Evolutionary conservation across 2,797 vertebrate genomes (phyloP).

Genomic region (Notolepis coatsorum): DNA sequence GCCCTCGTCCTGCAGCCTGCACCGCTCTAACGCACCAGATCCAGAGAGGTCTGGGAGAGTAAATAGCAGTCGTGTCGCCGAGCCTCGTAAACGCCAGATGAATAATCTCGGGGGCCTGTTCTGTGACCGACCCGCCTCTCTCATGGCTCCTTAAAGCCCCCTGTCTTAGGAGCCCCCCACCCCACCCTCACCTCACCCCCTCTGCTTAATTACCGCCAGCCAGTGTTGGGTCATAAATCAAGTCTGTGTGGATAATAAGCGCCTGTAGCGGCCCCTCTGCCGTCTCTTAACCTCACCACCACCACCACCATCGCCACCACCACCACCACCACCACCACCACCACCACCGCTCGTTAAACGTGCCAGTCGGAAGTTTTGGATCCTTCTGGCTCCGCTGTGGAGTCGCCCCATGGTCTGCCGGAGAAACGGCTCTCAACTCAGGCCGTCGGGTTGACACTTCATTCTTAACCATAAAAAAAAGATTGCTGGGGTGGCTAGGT

Average conservation of each 20-base stretch:
- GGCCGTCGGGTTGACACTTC: slow-evolving; percentile 54
- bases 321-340: too few relatives aligned
- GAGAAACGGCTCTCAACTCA: slow-evolving; percentile 42
- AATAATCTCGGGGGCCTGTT: slow-evolving; percentile 69
- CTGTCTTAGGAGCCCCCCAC: too few relatives aligned
- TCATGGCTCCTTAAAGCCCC: slow-evolving; percentile 64
- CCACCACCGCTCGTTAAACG: slow-evolving; percentile 79
- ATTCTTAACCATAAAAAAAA: slow-evolving; percentile 50
- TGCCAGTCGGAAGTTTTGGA: slow-evolving; percentile 71
- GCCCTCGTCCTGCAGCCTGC: slow-evolving; percentile 10
- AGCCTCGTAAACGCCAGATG: slow-evolving; percentile 68
- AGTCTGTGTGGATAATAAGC: slow-evolving; percentile 71
- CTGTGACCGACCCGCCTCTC: slow-evolving; percentile 71
- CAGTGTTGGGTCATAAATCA: slow-evolving; percentile 74
- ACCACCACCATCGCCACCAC: too few relatives aligned
- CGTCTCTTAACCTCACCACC: slow-evolving; percentile 79
- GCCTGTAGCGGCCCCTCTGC: slow-evolving; percentile 69
- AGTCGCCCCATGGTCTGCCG: slow-evolving; percentile 60
- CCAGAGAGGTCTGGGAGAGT: slow-evolving; percentile 31
- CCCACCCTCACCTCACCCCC: not conserved
- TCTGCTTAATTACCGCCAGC: slow-evolving; percentile 80
- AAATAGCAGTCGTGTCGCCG: slow-evolving; percentile 61
- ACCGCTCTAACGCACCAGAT: slow-evolving; percentile 6
- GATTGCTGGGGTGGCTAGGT: too few relatives aligned
- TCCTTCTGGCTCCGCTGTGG: slow-evolving; percentile 66